Evolutionary conservation across 2,113 vertebrate species (phyloP).

Genomic region (Paralichthys olivaceus): DNA sequence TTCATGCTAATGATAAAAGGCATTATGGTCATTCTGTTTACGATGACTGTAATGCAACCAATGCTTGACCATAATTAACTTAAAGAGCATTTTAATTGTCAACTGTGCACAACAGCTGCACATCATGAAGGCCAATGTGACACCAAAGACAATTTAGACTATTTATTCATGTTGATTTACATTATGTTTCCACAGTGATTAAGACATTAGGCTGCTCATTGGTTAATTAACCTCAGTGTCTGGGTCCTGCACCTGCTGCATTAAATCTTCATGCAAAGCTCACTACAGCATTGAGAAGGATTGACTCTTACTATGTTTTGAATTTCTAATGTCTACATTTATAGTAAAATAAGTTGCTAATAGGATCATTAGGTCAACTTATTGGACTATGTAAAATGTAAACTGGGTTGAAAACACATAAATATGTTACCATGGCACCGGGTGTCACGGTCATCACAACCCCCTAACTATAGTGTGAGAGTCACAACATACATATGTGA

Average conservation of each 20-base stretch:
- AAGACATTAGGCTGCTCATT: neutral
- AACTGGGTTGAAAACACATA: neutral
- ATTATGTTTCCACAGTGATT: conserved; percentile 13
- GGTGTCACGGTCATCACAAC: neutral
- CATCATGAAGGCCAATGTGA: neutral
- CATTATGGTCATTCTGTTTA: neutral
- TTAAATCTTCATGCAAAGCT: neutral
- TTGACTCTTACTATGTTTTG: neutral
- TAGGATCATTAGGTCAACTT: neutral
- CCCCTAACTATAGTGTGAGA: neutral
- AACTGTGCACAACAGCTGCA: conserved; percentile 29
- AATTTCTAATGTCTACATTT: neutral
- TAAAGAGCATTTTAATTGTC: conserved; percentile 35
- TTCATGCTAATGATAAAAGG: conserved; percentile 14
- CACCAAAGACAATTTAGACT: neutral
- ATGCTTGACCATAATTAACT: conserved; percentile 28
- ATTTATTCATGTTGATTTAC: conserved; percentile 3
- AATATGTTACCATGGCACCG: neutral
- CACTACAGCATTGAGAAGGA: neutral
- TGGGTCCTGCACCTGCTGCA: neutral
- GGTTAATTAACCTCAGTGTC: neutral
- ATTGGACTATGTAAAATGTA: neutral
- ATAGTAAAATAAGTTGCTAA: neutral
- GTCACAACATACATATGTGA: neutral
- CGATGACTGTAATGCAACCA: neutral